Evolutionary conservation across 1,140 invertebrate genomes (phyloP), one percentile per base, ranked within the genome.

Genomic region (Physella acuta): DNA sequence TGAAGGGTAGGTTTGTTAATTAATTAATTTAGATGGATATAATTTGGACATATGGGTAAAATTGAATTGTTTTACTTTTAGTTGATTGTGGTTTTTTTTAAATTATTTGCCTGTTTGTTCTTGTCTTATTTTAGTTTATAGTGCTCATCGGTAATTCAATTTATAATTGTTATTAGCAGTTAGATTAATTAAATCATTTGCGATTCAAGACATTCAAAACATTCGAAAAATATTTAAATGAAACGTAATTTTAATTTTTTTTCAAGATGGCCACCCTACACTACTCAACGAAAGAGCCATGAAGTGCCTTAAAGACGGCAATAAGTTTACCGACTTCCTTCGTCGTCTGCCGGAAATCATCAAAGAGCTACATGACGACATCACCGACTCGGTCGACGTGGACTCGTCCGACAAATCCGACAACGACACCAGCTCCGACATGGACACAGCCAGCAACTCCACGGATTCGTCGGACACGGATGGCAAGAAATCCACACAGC

Each of bases 251-350:
- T n/a, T n/a, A n/a, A n/a, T n/a, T n/a, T n/a, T n/a, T n/a, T n/a
- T n/a, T 61, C 34, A n/a, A 64, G 62, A 33, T 2, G 62, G 31
- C 44, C 39, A 64, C 33, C 17, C 62, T 36, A 30, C 24, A 1
- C 62, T 5, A 30, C 62, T 20, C 1, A 64, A 64, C 1, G 30
- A 8, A 30, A 51, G 52, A 52, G 62, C 62, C 2, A 52, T 64
- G 49, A 34, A 51, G 30, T 64, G 62, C 24, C 39, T 64, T 24
- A 64, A 31, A 11, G 33, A 2, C 34, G 2, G 24, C n/a, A 20
- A 17, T 36, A 39, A 64, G 62, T 52, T 64, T 2, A 30, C 17
- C 8, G 26, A 64, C 36, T 64, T 64, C 26, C 39, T 64, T 26
- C 3, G 24, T 1, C 44, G 49, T 2, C 26, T 64, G 28, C 11